A percentile compares a stretch with the other conserved stretches of the same genome.
Evolutionary conservation across 2,113 vertebrate genomes (phyloP).

Genomic region (Caracal caracal): DNA sequence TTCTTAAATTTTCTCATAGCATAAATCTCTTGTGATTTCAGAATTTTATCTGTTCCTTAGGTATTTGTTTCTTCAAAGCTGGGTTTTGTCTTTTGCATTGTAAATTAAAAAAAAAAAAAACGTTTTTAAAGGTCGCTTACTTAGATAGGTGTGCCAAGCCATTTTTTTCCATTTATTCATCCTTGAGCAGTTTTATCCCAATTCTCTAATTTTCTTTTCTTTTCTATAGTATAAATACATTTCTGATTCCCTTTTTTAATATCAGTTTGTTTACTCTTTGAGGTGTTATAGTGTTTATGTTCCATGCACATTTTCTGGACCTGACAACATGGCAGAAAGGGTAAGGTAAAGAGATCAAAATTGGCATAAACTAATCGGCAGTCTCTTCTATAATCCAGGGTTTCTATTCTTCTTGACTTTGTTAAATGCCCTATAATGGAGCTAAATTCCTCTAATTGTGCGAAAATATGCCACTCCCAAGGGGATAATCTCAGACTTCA

Average conservation of each 20-base stretch:
- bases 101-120: not conserved
- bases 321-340: not conserved
- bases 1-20: not conserved
- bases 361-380: not conserved
- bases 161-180: not conserved
- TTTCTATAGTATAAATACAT: not conserved
- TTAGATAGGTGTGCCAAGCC: not conserved
- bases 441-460: not conserved
- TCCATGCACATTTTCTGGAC: not conserved
- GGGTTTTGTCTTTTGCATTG: not conserved
- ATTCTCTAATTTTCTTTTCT: not conserved
- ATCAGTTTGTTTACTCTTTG: not conserved
- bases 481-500: not conserved
- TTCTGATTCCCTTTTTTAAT: not conserved
- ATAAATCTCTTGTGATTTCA: not conserved
- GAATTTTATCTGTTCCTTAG: not conserved
- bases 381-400: not conserved
- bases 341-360: not conserved
- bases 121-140: too few species aligned
- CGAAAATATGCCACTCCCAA: not conserved
- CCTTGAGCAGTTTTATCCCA: not conserved
- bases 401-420: not conserved
- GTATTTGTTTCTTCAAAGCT: conserved; percentile 5
- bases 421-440: not conserved
- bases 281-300: not conserved